phyloP scores from a whole-genome alignment of 2,888 invertebrate genomes.

The Eugnorisma glareosa region DNA sequence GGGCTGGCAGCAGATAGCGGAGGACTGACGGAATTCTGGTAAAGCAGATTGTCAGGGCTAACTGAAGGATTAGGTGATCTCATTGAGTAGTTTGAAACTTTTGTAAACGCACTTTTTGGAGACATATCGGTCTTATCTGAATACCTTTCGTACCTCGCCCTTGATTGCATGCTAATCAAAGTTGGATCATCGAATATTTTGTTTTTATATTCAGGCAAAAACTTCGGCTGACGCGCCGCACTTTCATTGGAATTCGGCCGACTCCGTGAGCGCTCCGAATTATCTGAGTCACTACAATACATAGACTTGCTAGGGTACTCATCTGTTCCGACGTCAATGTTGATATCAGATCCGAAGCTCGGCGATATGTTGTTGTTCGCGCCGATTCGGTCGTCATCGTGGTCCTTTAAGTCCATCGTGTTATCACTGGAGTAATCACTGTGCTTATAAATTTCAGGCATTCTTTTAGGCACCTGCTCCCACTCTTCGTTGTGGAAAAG shows the following conservation, averaged over 20 bases:
- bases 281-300: constrained; percentile 89
- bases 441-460: constrained; percentile 86
- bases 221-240: constrained; percentile 88
- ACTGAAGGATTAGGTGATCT: constrained; percentile 93
- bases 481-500: constrained; percentile 87
- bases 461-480: constrained; percentile 85
- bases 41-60: constrained; percentile 94
- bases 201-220: constrained; percentile 89
- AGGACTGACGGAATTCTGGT: constrained; percentile 95
- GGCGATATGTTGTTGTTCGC: constrained; percentile 88
- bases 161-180: constrained; percentile 88
- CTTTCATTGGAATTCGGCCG: constrained; percentile 90
- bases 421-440: constrained; percentile 84
- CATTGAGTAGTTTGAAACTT: constrained; percentile 91
- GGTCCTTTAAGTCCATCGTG: constrained; percentile 81
- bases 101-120: constrained; percentile 95
- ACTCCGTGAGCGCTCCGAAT: constrained; percentile 87
- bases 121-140: constrained; percentile 88
- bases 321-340: constrained; percentile 89
- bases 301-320: constrained; percentile 87
- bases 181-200: constrained; percentile 92
- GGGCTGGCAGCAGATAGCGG: constrained; percentile 91
- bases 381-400: constrained; percentile 85
- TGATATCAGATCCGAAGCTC: constrained; percentile 87
- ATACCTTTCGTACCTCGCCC: constrained; percentile 88